Base-by-base conservation (phyloP, 1,140 invertebrate genomes). In the Anastrepha ludens region DNA sequence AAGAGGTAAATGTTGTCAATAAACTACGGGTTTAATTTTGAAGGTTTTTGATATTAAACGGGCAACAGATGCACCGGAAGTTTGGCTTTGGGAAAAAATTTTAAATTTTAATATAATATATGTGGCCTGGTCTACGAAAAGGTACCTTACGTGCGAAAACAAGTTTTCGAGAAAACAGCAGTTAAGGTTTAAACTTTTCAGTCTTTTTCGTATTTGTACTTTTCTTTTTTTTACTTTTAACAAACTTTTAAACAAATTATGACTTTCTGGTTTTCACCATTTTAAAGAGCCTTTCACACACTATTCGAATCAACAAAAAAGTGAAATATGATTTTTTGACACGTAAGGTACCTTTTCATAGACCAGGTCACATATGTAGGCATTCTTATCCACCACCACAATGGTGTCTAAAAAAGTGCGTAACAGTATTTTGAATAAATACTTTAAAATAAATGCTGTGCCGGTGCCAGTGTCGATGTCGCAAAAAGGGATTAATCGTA, bases 401-500 rank as follows among this genome's bases (percentile, higher is more conserved):
- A 13, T 74, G 70, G 15, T 55, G n/a, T 44, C 15, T 9, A 81
- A 58, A 47, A 50, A 55, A 81, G 5, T 17, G 0, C 47, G 74
- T 11, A 20, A 5, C 4, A 47, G 74, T 4, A 55, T 81, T 81
- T 9, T 55, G 20, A 81, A 55, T 81, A 81, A 81, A 55, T 81
- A 13, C 20, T 81, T 81, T 55, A 81, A 81, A 81, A 9, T 55
- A 6, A 81, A 20, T 50, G 17, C n/a, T 58, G 17, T 55, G 47
- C 74, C 47, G 74, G 47, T 7, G n/a, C 55, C 39, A 9, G 15
- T 17, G 29, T 29, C 29, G 0, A 29, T 29, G 29, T 29, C 0
- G 29, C 29, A 0, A 3, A 86, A 86, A 70, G 67, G 70, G 93
- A 50, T 92, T 2, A 92, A 92, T 89, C 90, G 95, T 39, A 94